Percentiles rank a stretch among this genome's conserved stretches.
Evolutionary conservation across 2,113 vertebrate genomes (phyloP).

Genomic region (Xiphophorus maculatus): DNA sequence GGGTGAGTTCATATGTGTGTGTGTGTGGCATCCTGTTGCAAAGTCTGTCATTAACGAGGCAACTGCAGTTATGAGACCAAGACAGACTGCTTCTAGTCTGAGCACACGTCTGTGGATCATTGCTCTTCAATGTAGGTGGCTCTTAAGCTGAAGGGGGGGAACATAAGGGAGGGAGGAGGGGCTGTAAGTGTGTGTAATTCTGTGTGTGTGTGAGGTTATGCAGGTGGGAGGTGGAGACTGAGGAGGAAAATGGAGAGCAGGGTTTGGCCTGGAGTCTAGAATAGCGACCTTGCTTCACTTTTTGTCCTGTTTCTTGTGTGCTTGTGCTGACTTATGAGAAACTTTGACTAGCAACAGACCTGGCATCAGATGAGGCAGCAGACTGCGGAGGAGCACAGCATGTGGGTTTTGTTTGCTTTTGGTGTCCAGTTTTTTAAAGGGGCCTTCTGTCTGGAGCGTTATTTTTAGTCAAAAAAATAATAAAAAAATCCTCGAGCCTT

Average conservation of each 20-base stretch:
- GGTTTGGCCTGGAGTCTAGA: constrained; percentile 55
- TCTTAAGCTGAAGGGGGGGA: constrained; percentile 15
- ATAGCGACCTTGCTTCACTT: constrained; percentile 35
- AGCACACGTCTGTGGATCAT: constrained; percentile 71
- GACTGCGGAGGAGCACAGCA: constrained; percentile 50
- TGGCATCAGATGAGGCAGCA: constrained; percentile 57
- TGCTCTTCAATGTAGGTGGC: constrained; percentile 52
- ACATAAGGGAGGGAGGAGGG: constrained; percentile 7
- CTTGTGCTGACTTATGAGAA: constrained; percentile 56
- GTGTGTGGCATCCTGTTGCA: constrained; percentile 79
- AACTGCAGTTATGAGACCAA: constrained; percentile 73
- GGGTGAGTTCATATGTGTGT: constrained; percentile 43
- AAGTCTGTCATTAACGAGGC: constrained; percentile 79
- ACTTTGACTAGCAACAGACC: constrained; percentile 61
- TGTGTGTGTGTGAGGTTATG: constrained; percentile 23
- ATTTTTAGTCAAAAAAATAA: constrained; percentile 67
- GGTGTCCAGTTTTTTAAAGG: constrained; percentile 55
- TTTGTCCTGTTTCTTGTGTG: constrained; percentile 16
- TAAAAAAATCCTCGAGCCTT: constrained; percentile 61
- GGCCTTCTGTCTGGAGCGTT: constrained; percentile 64
- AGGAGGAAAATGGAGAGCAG: constrained; percentile 35
- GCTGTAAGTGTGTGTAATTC: constrained; percentile 7
- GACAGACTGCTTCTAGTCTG: constrained; percentile 79
- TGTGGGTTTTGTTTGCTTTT: constrained; percentile 63
- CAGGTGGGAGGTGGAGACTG: constrained; percentile 26